Conservation (phyloP, 2,888 invertebrate species). For the Xanthorhoe spadicearia region DNA sequence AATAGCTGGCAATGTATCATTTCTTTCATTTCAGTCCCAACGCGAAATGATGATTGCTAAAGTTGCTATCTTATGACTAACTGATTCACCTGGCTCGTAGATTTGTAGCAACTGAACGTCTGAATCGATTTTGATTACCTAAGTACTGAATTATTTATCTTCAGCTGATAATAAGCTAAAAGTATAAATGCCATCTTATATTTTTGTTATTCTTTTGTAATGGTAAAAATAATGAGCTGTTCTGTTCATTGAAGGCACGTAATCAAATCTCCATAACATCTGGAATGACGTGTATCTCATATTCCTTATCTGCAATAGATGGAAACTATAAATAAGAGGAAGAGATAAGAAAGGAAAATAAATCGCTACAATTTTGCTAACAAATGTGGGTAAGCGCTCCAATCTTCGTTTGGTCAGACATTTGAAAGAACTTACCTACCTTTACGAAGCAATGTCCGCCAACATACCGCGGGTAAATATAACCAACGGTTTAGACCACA, state of each 20-base stretch:
- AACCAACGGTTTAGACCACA: background rate
- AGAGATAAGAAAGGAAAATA: conserved; percentile 64
- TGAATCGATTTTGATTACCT: too few species aligned
- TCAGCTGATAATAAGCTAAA: too few species aligned
- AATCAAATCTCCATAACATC: conserved; percentile 3
- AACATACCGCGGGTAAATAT: background rate
- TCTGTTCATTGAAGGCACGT: background rate
- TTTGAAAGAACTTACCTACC: conserved; percentile 51
- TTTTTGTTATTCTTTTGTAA: background rate
- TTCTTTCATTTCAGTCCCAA: too few species aligned
- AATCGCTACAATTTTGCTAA: conserved; percentile 68
- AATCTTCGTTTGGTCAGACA: conserved; percentile 61
- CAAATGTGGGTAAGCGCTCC: conserved; percentile 68
- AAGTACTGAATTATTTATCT: too few species aligned
- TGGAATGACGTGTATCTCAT: conserved; percentile 35
- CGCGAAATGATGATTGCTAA: too few species aligned
- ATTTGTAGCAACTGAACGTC: too few species aligned
- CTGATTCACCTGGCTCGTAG: too few species aligned
- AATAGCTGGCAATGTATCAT: too few species aligned
- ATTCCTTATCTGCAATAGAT: conserved; percentile 59
- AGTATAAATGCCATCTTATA: too few species aligned
- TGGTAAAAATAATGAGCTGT: background rate
- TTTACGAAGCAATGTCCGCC: conserved; percentile 37
- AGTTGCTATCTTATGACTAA: too few species aligned
- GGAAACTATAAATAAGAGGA: conserved; percentile 61